phyloP scores from a whole-genome alignment of 2,888 invertebrate genomes.

The Scotopteryx bipunctaria region DNA sequence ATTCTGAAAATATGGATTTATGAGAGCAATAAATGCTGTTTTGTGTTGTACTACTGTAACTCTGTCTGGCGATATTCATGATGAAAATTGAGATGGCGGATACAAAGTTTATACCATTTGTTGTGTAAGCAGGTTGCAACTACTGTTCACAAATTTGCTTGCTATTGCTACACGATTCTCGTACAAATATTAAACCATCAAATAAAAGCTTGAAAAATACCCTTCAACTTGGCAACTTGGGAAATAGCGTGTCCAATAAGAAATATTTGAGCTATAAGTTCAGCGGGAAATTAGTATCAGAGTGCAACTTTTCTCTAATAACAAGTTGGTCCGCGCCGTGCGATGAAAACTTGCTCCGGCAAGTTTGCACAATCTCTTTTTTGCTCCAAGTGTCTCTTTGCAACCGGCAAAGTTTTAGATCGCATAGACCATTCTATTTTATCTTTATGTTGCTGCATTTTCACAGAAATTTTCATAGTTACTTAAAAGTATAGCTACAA shows the following conservation, averaged over 20 bases:
- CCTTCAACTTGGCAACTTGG: not conserved
- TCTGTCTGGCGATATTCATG: not conserved
- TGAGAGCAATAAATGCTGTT: slow-evolving; percentile 9
- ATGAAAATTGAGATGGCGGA: not conserved
- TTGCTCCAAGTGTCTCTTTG: slow-evolving; percentile 37
- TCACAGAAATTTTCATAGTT: slow-evolving; percentile 13
- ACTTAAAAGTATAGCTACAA: no score
- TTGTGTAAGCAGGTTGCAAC: no score
- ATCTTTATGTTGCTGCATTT: slow-evolving; percentile 21
- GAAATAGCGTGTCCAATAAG: slow-evolving; percentile 2
- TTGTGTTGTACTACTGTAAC: slow-evolving; percentile 2
- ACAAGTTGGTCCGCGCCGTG: slow-evolving; percentile 39
- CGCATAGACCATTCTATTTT: slow-evolving; percentile 24
- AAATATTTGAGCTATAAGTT: slow-evolving; percentile 29
- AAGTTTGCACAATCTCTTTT: slow-evolving; percentile 42
- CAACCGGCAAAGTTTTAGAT: slow-evolving; percentile 28
- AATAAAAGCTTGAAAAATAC: not conserved
- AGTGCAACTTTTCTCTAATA: slow-evolving; percentile 43
- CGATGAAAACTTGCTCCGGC: slow-evolving; percentile 26
- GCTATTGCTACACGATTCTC: no score
- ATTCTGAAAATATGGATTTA: slow-evolving; percentile 21
- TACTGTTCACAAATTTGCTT: no score
- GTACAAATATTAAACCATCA: not conserved
- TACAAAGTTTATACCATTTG: not conserved
- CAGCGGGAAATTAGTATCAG: slow-evolving; percentile 35